Percentiles rank a stretch among this genome's conserved stretches.
Evolutionary conservation across 2,113 vertebrate genomes (phyloP).

Genomic region (Cinclus mexicanus): DNA sequence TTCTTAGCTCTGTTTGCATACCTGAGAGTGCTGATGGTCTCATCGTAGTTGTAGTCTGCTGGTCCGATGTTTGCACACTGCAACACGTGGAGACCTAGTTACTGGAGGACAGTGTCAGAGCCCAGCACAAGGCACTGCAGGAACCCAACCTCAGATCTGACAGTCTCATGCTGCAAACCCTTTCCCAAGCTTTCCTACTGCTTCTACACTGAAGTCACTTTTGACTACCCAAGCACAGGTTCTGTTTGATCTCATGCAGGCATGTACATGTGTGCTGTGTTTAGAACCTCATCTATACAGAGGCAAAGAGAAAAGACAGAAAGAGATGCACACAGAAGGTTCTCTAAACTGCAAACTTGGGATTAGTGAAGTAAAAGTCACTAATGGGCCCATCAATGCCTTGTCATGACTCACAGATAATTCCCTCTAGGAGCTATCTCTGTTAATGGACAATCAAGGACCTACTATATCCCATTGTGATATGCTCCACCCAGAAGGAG

Average conservation of each 20-base stretch:
- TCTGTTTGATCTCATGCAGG: fast-evolving
- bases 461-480: too few relatives aligned
- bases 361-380: not conserved
- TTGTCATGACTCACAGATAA: too few relatives aligned
- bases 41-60: slow-evolving; percentile 98
- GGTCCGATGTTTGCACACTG: slow-evolving; percentile 99
- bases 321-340: not conserved
- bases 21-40: slow-evolving; percentile 96
- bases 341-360: not conserved
- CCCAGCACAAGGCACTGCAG: not conserved
- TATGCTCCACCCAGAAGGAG: too few relatives aligned
- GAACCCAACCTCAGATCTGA: not conserved
- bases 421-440: too few relatives aligned
- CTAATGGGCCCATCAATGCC: too few relatives aligned
- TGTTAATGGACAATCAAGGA: too few relatives aligned
- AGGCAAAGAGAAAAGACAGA: not conserved
- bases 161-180: not conserved
- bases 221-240: not conserved
- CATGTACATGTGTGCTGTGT: fast-evolving
- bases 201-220: not conserved
- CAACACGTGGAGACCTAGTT: not conserved
- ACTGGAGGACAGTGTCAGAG: not conserved
- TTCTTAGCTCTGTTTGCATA: slow-evolving; percentile 99
- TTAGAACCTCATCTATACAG: not conserved
- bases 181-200: not conserved